Evolutionary conservation across 2,113 vertebrate species (phyloP).

Genomic region (Phainopepla nitens): DNA sequence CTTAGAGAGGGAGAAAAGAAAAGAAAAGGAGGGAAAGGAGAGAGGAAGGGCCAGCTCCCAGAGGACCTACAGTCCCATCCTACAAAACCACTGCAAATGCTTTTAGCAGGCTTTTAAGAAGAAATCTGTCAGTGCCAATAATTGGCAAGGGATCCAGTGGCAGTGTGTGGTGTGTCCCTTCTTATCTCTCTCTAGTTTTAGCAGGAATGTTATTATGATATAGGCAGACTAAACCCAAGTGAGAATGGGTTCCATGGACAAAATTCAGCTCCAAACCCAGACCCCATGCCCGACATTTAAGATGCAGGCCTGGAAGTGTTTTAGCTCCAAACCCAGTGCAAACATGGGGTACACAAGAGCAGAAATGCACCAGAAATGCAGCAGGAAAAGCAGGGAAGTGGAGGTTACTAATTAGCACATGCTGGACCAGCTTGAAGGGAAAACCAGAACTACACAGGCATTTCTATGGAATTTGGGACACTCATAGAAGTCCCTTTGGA

Average conservation of each 20-base stretch:
- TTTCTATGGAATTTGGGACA: not conserved
- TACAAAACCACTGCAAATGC: not conserved
- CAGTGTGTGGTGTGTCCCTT: not conserved
- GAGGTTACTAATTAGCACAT: not conserved
- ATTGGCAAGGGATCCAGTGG: not conserved
- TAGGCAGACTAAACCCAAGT: not conserved
- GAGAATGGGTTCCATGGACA: not conserved
- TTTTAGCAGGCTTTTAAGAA: not conserved
- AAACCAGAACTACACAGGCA: not conserved
- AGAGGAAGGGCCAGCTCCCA: not conserved
- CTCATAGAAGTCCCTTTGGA: not conserved
- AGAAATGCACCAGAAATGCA: accelerated
- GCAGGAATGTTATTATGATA: not conserved
- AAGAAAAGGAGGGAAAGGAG: too few species aligned
- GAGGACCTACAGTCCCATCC: not conserved
- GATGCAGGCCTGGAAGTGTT: not conserved
- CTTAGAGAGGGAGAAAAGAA: not conserved
- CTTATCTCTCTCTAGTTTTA: not conserved
- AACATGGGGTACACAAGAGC: not conserved
- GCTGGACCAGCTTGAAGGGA: not conserved
- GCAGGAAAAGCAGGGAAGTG: not conserved
- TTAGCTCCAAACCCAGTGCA: not conserved
- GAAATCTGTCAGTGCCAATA: not conserved
- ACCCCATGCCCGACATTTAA: not conserved
- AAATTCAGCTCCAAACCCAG: not conserved